Evolutionary conservation across 2,888 invertebrate species (phyloP).

Genomic region (Caenorhabditis drosophilae): DNA sequence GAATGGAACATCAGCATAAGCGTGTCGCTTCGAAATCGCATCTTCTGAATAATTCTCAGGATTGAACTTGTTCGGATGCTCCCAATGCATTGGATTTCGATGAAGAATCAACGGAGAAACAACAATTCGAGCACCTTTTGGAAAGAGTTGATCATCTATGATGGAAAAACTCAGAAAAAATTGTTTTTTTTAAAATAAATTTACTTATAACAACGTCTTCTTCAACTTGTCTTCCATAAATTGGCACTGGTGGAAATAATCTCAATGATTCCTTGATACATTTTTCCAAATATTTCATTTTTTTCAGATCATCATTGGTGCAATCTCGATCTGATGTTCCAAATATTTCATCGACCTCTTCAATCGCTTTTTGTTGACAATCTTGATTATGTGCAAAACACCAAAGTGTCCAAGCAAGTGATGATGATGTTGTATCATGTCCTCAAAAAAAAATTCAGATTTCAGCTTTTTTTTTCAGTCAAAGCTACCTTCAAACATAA

Average conservation of each 20-base stretch:
- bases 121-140: slow-evolving; percentile 61
- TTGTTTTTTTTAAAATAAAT: slow-evolving; percentile 2
- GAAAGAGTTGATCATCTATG: slow-evolving; percentile 41
- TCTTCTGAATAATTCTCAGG: slow-evolving; percentile 70
- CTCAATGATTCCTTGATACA: slow-evolving; percentile 56
- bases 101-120: slow-evolving; percentile 64
- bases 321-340: slow-evolving; percentile 64
- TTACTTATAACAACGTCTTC: slow-evolving; percentile 62
- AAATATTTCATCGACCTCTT: slow-evolving; percentile 59
- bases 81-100: slow-evolving; percentile 60
- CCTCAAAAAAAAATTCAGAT: slow-evolving; percentile 46
- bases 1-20: slow-evolving; percentile 57
- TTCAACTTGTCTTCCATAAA: slow-evolving; percentile 46
- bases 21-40: slow-evolving; percentile 46
- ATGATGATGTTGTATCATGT: slow-evolving; percentile 72
- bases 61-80: slow-evolving; percentile 69
- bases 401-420: slow-evolving; percentile 71
- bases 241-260: slow-evolving; percentile 57
- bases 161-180: background rate
- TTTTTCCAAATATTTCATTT: slow-evolving; percentile 55
- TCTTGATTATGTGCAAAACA: slow-evolving; percentile 70
- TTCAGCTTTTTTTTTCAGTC: background rate
- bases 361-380: slow-evolving; percentile 69
- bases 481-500: slow-evolving; percentile 71
- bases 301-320: slow-evolving; percentile 64